Percentiles rank a stretch among this genome's conserved stretches.
Conservation (phyloP, 1,140 invertebrate genomes). For the Ceratina calcarata region DNA sequence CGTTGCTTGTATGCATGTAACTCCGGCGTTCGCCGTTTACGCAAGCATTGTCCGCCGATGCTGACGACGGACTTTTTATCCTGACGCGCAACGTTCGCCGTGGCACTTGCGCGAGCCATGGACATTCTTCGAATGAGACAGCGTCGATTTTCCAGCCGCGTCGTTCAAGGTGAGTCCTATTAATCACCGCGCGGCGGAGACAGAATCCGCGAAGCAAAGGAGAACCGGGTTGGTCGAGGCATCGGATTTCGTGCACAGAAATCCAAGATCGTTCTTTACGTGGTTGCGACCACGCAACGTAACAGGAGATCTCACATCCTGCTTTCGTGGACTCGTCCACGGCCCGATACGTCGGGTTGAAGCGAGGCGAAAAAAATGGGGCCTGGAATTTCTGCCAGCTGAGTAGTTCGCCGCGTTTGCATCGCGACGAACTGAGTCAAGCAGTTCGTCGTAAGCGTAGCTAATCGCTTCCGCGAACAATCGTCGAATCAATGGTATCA, state of each 20-base stretch:
- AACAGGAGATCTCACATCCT: slow-evolving; percentile 65
- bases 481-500: background rate
- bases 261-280: slow-evolving; percentile 56
- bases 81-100: too few species aligned
- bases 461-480: slow-evolving; percentile 18
- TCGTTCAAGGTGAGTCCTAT: slow-evolving; percentile 33
- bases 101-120: too few species aligned
- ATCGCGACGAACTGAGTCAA: background rate
- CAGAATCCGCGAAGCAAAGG: slow-evolving; percentile 12
- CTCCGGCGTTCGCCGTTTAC: background rate
- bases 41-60: background rate
- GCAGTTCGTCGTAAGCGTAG: too few species aligned
- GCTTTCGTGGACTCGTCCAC: slow-evolving; percentile 33
- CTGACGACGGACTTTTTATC: background rate
- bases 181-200: slow-evolving; percentile 32
- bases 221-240: slow-evolving; percentile 2
- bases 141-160: background rate
- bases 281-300: slow-evolving; percentile 55
- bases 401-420: slow-evolving; percentile 6
- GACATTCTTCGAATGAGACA: background rate
- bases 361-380: background rate
- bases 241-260: slow-evolving; percentile 55
- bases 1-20: background rate
- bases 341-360: slow-evolving; percentile 22
- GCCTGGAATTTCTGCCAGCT: slow-evolving; percentile 15